Percentiles rank a stretch among this genome's conserved stretches.
Evolutionary conservation across 2,113 vertebrate genomes (phyloP).

Genomic region (Rana temporaria): DNA sequence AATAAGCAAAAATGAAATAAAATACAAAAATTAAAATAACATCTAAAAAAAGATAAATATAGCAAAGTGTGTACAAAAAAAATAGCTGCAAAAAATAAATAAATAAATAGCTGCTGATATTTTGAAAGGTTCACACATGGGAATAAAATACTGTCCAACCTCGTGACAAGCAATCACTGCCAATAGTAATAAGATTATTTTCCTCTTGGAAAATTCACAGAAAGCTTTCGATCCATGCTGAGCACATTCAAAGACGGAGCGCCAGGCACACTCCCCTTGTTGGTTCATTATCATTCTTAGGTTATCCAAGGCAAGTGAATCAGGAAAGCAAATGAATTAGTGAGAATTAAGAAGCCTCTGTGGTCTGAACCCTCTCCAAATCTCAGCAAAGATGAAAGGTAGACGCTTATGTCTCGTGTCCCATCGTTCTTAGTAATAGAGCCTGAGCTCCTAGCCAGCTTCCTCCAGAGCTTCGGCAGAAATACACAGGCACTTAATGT

Average conservation of each 20-base stretch:
- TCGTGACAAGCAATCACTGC: constrained; percentile 87
- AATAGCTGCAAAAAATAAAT: constrained; percentile 44
- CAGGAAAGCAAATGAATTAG: constrained; percentile 99
- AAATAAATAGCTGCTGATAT: constrained; percentile 42
- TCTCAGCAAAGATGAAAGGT: constrained; percentile 98
- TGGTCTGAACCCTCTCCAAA: constrained; percentile 96
- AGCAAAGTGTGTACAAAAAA: constrained; percentile 50
- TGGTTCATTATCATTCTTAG: constrained; percentile 98
- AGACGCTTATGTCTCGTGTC: constrained; percentile 84
- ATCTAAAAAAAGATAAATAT: too few relatives aligned
- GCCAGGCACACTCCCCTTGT: constrained; percentile 82
- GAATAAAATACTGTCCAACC: constrained; percentile 81
- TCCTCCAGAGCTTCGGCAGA: constrained; percentile 76
- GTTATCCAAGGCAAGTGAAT: constrained; percentile 96
- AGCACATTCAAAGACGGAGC: constrained; percentile 96
- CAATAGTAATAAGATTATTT: constrained; percentile 85
- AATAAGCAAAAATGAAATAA: not conserved
- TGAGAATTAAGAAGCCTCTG: constrained; percentile 98
- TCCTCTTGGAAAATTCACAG: constrained; percentile 88
- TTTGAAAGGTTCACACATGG: constrained; percentile 62
- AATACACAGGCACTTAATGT: constrained; percentile 88
- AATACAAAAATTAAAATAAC: not conserved
- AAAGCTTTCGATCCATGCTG: constrained; percentile 93
- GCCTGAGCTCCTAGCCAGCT: constrained; percentile 72
- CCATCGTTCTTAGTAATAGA: constrained; percentile 79